These are phyloP conservation scores for Plestiodon gilberti DNA, from an alignment of 2,113 vertebrate species.

Conservation along the genomic window DNA sequence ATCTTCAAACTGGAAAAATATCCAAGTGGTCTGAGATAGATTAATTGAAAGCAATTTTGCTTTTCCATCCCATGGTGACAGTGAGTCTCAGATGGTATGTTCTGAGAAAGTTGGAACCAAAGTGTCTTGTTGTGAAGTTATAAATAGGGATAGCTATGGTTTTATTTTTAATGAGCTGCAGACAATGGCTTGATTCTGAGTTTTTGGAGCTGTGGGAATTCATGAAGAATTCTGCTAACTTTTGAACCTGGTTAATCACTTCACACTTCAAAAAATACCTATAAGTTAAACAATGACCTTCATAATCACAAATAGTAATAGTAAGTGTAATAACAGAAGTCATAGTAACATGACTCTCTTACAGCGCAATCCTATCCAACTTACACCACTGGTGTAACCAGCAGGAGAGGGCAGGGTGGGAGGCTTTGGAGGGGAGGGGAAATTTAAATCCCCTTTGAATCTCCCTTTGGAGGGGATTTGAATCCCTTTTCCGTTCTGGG, in stretches of 20 bases:
- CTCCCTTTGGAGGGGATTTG: too few relatives aligned
- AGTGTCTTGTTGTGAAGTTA: constrained; percentile 39
- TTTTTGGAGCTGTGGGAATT: constrained; percentile 1
- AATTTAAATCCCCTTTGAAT: too few relatives aligned
- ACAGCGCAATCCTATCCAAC: too few relatives aligned
- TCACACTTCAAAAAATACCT: not conserved
- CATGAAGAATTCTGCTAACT: constrained; percentile 25
- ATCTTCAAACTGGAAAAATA: not conserved
- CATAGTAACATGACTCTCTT: too few relatives aligned
- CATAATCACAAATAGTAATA: too few relatives aligned
- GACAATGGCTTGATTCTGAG: constrained; percentile 31
- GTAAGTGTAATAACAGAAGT: too few relatives aligned
- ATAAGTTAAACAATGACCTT: too few relatives aligned
- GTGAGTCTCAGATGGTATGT: constrained; percentile 6
- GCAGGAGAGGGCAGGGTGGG: too few relatives aligned
- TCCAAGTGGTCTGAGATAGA: constrained; percentile 3
- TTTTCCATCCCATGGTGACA: constrained; percentile 24
- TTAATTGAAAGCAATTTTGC: constrained; percentile 22
- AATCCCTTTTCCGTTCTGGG: too few relatives aligned
- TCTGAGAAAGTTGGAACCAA: constrained; percentile 15
- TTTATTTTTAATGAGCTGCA: constrained; percentile 71
- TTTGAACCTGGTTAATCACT: not conserved
- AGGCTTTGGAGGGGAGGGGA: too few relatives aligned
- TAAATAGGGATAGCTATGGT: constrained; percentile 56
- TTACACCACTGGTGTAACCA: too few relatives aligned